Conservation (phyloP, 2,113 vertebrate genomes). For the Athene noctua region DNA sequence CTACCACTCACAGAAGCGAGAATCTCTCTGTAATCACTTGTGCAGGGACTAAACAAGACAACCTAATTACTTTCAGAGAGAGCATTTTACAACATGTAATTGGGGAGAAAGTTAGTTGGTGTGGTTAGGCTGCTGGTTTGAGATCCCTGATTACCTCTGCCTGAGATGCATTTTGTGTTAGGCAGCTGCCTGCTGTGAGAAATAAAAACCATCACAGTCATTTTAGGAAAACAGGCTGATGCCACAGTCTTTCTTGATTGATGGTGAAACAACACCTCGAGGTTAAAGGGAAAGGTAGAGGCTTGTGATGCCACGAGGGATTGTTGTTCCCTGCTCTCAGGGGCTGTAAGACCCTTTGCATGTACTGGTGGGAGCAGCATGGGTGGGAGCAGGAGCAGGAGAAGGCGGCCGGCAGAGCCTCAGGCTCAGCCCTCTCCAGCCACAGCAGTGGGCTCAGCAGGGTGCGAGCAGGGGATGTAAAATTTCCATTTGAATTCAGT, state of each 20-base stretch:
- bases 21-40: slow-evolving; percentile 1
- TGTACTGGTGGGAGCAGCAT: rapidly evolving
- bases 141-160: not conserved
- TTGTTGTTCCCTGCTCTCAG: not conserved
- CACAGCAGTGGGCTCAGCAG: not conserved
- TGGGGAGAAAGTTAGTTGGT: not conserved
- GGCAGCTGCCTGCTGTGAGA: not conserved
- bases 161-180: not conserved
- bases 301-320: rapidly evolving
- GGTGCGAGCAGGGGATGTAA: not conserved
- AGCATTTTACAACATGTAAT: not conserved
- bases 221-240: not conserved
- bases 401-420: not conserved
- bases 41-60: not conserved
- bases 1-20: not conserved
- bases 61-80: slow-evolving; percentile 9
- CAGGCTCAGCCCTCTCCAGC: not conserved
- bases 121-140: not conserved
- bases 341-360: not conserved
- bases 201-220: not conserved
- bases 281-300: not conserved
- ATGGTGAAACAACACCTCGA: not conserved
- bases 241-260: not conserved
- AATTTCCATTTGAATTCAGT: not conserved
- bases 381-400: not conserved